Evolutionary conservation across 2,113 vertebrate species (phyloP).

Genomic region (Tragelaphus scriptus): DNA sequence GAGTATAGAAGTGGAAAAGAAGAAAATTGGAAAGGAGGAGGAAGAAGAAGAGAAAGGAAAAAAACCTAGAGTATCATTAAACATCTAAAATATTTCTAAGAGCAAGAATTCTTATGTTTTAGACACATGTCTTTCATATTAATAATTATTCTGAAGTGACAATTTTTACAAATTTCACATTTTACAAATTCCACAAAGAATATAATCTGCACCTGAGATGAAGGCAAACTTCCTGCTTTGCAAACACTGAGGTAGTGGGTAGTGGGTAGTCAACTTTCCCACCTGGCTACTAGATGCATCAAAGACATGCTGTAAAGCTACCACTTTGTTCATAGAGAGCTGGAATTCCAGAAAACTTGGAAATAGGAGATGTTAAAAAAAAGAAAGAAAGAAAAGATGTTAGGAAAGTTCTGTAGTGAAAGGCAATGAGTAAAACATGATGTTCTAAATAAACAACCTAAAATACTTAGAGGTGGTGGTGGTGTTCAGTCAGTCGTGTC

Average conservation of each 20-base stretch:
- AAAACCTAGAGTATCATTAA: not conserved
- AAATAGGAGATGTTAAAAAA: not conserved
- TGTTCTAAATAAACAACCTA: not conserved
- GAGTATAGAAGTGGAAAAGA: not conserved
- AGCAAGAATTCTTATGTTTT: not conserved
- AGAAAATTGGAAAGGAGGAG: not conserved
- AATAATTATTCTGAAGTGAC: not conserved
- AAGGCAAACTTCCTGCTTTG: not conserved
- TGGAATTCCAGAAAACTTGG: not conserved
- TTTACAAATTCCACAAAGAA: not conserved
- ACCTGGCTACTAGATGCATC: not conserved
- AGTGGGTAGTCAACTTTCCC: not conserved
- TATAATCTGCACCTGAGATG: not conserved
- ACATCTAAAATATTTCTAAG: not conserved
- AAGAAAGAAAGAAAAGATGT: not conserved
- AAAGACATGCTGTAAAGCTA: not conserved
- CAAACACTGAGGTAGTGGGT: not conserved
- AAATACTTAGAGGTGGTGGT: not conserved
- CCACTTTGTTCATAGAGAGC: not conserved
- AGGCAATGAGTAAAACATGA: not conserved
- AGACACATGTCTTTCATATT: not conserved
- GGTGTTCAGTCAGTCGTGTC: not conserved
- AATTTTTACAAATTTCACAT: not conserved
- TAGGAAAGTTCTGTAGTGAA: not conserved
- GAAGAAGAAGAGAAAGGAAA: not conserved